A percentile compares a stretch with the other conserved stretches of the same genome.
phyloP scores from a whole-genome alignment of 2,888 invertebrate species.

The Caenorhabditis afra region DNA sequence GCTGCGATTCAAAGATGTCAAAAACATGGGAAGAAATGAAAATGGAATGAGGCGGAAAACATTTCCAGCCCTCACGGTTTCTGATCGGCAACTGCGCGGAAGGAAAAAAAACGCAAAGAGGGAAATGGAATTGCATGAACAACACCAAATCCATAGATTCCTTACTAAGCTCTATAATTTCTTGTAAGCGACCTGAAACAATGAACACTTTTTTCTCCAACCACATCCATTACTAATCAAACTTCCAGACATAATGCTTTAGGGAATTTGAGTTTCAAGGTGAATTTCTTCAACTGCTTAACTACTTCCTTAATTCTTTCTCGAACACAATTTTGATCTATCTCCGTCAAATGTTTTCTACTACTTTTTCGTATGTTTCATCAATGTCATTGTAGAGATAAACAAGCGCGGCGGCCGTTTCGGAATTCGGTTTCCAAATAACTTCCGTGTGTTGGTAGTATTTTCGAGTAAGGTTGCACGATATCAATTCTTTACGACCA shows the following conservation, averaged over 20 bases:
- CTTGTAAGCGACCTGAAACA: no score
- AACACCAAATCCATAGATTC: no score
- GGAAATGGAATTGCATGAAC: no score
- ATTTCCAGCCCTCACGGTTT: slow-evolving; percentile 24
- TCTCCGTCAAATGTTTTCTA: slow-evolving; percentile 1
- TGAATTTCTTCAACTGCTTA: no score
- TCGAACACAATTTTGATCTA: not conserved
- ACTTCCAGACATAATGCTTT: no score
- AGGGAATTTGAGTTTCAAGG: no score
- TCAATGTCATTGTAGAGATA: slow-evolving; percentile 45
- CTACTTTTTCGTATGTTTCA: slow-evolving; percentile 33
- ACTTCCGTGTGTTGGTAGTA: slow-evolving; percentile 40
- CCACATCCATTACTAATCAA: no score
- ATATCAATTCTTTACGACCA: slow-evolving; percentile 35
- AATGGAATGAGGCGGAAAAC: slow-evolving; percentile 48
- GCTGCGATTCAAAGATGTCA: slow-evolving; percentile 12
- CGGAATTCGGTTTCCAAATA: slow-evolving; percentile 38
- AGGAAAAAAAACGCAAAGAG: not conserved
- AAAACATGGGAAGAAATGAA: slow-evolving; percentile 20
- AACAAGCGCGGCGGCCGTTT: slow-evolving; percentile 31
- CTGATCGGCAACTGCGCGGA: slow-evolving; percentile 12
- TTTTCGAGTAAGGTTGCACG: slow-evolving; percentile 37
- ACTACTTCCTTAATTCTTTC: no score
- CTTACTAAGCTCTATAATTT: no score
- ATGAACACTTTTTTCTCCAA: no score